Percentiles rank a stretch among this genome's conserved stretches.
Evolutionary conservation across 2,113 vertebrate species (phyloP).

Genomic region (Apus apus): DNA sequence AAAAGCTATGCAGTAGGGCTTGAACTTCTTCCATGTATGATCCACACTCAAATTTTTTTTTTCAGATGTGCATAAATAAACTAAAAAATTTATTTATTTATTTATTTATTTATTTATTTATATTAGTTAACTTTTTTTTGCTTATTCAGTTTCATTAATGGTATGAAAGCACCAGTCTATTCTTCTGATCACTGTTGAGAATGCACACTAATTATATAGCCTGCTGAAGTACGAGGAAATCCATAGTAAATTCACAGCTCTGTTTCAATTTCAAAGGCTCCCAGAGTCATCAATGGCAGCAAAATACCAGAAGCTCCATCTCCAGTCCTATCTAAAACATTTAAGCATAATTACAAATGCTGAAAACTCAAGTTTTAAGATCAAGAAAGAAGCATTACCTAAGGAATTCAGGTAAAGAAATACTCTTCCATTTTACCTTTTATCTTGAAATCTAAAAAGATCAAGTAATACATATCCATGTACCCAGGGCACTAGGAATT

Average conservation of each 20-base stretch:
- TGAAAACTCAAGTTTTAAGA: background rate
- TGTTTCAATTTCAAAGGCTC: constrained; percentile 4
- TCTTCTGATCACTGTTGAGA: background rate
- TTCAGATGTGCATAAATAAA: background rate
- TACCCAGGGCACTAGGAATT: background rate
- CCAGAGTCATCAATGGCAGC: background rate
- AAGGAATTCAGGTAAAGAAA: background rate
- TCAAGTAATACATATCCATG: background rate
- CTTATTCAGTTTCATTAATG: background rate
- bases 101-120: background rate
- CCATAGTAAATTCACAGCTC: background rate
- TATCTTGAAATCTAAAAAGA: background rate
- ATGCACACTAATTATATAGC: background rate
- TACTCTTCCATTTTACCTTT: background rate
- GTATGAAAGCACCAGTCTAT: background rate
- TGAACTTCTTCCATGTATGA: background rate
- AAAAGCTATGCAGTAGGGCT: background rate
- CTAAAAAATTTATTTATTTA: no score
- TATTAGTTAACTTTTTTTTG: background rate
- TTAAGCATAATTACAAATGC: background rate
- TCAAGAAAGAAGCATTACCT: background rate
- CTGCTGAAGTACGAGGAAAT: background rate
- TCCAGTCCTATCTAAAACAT: background rate
- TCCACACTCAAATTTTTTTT: rapidly evolving
- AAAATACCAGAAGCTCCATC: background rate